Evolutionary conservation across 1,140 invertebrate species (phyloP).

Genomic region (Drosophila paulistorum): DNA sequence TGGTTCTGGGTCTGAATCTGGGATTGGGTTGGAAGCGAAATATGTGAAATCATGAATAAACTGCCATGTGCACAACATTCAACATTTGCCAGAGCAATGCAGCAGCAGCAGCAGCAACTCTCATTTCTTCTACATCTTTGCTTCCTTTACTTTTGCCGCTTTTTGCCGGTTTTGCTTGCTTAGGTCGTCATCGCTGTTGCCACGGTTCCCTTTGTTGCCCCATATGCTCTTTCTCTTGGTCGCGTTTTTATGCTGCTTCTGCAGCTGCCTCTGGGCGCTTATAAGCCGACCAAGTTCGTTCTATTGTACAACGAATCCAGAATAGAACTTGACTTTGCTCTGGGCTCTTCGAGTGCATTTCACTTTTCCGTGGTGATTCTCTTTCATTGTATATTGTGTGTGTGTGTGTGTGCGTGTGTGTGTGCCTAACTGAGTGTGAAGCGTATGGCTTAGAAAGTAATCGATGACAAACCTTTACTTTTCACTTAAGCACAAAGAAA

Average conservation of each 20-base stretch:
- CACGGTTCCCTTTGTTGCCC: constrained; percentile 33
- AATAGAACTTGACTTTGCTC: constrained; percentile 62
- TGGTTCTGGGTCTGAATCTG: constrained; percentile 5
- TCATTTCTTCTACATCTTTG: constrained; percentile 13
- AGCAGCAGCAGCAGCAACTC: constrained; percentile 26
- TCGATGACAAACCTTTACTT: constrained; percentile 40
- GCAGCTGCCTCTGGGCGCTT: neutral
- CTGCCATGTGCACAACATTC: constrained; percentile 79
- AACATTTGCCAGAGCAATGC: constrained; percentile 43
- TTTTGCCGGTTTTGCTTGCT: constrained; percentile 27
- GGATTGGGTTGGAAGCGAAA: constrained; percentile 39
- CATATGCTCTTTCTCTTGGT: constrained; percentile 23
- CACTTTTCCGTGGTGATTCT: constrained; percentile 42
- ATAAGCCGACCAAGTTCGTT: constrained; percentile 12
- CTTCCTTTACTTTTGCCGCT: constrained; percentile 8
- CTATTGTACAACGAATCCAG: constrained; percentile 60
- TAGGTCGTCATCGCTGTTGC: neutral
- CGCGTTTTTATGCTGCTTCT: constrained; percentile 27
- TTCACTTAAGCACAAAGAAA: constrained; percentile 29
- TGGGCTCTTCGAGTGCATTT: constrained; percentile 24
- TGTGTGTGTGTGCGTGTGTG: neutral
- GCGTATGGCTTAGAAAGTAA: constrained; percentile 30
- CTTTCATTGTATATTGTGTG: constrained; percentile 8
- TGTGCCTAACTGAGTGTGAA: constrained; percentile 38
- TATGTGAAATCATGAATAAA: constrained; percentile 82